Percentiles rank a stretch among this genome's conserved stretches.
phyloP scores from a whole-genome alignment of 2,888 invertebrate genomes.

The Nebria salina region DNA sequence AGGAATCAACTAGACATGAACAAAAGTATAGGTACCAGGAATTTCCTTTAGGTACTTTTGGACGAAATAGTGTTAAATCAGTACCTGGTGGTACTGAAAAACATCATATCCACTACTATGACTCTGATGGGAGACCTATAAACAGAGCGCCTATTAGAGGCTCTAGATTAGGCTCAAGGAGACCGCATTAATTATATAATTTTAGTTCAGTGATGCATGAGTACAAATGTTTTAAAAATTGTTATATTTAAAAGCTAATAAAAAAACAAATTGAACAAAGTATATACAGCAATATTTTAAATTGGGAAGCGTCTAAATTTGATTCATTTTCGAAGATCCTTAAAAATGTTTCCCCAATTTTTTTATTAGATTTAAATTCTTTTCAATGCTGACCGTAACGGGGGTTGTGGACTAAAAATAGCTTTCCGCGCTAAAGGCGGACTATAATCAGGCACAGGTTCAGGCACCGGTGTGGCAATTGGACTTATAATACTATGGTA shows the following conservation, averaged over 20 bases:
- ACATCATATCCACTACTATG: slow-evolving; percentile 38
- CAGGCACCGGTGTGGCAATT: background rate
- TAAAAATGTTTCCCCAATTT: too few species aligned
- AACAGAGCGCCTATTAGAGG: slow-evolving; percentile 5
- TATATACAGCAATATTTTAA: too few species aligned
- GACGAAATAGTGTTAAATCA: slow-evolving; percentile 12
- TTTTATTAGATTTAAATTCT: background rate
- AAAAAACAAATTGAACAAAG: background rate
- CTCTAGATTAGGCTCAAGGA: slow-evolving; percentile 6
- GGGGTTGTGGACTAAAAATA: background rate
- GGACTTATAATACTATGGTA: background rate
- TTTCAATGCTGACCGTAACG: background rate
- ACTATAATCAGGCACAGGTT: slow-evolving; percentile 7
- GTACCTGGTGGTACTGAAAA: slow-evolving; percentile 18
- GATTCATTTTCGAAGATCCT: too few species aligned
- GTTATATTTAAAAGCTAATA: background rate
- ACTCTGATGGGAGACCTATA: slow-evolving; percentile 15
- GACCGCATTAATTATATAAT: slow-evolving; percentile 7
- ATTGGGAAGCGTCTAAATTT: too few species aligned
- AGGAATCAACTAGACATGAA: background rate
- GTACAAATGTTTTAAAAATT: background rate
- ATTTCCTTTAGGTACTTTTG: background rate
- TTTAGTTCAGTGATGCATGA: background rate
- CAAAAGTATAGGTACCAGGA: background rate
- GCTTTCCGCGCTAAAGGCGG: background rate